phyloP scores from a whole-genome alignment of 2,888 invertebrate genomes.

The Caenorhabditis angaria region DNA sequence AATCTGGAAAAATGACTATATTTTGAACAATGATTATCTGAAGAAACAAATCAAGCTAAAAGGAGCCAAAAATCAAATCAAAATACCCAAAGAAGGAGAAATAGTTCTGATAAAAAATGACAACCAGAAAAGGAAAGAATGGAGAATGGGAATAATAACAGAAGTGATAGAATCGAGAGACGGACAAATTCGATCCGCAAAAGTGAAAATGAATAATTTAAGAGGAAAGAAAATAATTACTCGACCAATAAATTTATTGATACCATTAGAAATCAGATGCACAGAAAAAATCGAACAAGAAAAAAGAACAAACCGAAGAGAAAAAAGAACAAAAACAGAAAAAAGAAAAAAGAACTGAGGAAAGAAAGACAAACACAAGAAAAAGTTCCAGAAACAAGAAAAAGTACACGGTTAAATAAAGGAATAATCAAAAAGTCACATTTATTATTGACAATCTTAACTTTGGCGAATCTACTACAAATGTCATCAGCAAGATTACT shows the following conservation, averaged over 20 bases:
- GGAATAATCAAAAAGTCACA: too few relatives aligned
- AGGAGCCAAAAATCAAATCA: neutral
- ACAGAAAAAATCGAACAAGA: neutral
- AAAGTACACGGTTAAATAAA: too few relatives aligned
- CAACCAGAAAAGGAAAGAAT: neutral
- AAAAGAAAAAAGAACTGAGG: too few relatives aligned
- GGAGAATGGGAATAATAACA: neutral
- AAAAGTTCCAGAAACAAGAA: too few relatives aligned
- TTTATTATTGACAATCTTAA: too few relatives aligned
- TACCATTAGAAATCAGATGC: slow-evolving; percentile 3
- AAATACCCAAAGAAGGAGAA: neutral
- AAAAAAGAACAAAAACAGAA: neutral
- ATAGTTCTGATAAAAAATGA: slow-evolving; percentile 1
- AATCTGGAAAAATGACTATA: neutral
- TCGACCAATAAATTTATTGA: neutral
- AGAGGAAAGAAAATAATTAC: neutral
- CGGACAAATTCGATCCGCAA: neutral
- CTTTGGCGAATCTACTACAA: too few relatives aligned
- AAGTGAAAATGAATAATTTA: neutral
- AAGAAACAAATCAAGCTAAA: neutral
- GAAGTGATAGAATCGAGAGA: neutral
- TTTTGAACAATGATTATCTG: neutral
- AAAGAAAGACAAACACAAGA: too few relatives aligned
- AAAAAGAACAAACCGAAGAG: neutral
- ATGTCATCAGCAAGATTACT: too few relatives aligned